These are phyloP conservation scores for Plutella xylostella DNA, from an alignment of 2,888 invertebrate species.

Conservation along the genomic window DNA sequence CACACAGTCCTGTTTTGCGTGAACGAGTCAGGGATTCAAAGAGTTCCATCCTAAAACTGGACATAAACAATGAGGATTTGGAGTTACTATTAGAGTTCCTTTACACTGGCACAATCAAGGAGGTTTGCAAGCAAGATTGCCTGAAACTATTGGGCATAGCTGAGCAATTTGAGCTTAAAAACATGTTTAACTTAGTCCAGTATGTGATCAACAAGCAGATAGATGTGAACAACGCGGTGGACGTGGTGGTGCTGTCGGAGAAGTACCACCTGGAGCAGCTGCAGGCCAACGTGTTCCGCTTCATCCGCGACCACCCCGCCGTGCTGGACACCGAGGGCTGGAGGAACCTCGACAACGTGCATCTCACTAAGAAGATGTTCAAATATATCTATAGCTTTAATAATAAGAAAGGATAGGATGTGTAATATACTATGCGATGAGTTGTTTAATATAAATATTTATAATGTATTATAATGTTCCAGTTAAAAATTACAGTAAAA, in stretches of 20 bases:
- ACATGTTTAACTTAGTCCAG: conserved; percentile 32
- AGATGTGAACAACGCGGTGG: conserved; percentile 38
- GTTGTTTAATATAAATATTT: no score
- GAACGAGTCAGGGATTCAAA: conserved; percentile 28
- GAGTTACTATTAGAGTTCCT: conserved; percentile 42
- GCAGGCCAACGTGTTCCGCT: conserved; percentile 32
- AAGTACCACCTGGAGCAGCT: conserved; percentile 35
- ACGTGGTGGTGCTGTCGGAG: conserved; percentile 39
- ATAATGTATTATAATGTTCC: no score
- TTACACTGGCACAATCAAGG: conserved; percentile 41
- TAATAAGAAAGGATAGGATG: not conserved
- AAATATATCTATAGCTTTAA: conserved; percentile 19
- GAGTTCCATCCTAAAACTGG: conserved; percentile 24
- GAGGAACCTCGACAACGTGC: conserved; percentile 40
- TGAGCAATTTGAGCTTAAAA: conserved; percentile 32
- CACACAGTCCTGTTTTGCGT: conserved; percentile 39
- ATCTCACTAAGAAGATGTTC: conserved; percentile 40
- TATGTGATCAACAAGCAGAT: conserved; percentile 34
- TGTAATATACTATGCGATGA: no score
- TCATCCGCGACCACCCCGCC: conserved; percentile 37
- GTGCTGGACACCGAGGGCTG: conserved; percentile 40
- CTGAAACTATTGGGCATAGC: conserved; percentile 38
- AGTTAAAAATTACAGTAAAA: no score
- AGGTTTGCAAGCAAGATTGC: conserved; percentile 33
- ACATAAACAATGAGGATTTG: conserved; percentile 37